These are phyloP conservation scores for Scolopax mira DNA, from an alignment of 2,113 vertebrate species.

Conservation along the genomic window DNA sequence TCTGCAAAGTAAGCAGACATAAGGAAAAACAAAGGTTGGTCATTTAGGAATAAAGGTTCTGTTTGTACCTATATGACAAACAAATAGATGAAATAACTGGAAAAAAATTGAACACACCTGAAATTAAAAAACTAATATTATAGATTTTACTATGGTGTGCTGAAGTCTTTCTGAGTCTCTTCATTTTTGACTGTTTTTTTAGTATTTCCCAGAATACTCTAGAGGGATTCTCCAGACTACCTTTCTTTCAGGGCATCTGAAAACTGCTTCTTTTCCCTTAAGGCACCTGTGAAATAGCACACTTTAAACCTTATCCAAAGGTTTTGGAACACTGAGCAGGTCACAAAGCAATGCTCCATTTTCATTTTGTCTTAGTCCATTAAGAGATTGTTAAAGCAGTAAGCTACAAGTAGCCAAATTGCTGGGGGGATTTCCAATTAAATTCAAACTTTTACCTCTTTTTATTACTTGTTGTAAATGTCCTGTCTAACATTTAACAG, in stretches of 20 bases:
- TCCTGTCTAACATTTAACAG: not conserved
- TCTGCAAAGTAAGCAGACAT: not conserved
- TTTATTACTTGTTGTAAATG: not conserved
- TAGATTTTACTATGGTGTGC: not conserved
- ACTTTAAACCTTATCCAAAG: not conserved
- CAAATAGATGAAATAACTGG: not conserved
- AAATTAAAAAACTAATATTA: not conserved
- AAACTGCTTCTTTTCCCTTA: slow-evolving; percentile 8
- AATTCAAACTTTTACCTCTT: not conserved
- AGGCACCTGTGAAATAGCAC: not conserved
- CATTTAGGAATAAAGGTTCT: not conserved
- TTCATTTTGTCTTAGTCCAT: not conserved
- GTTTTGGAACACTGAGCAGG: not conserved
- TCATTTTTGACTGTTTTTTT: not conserved
- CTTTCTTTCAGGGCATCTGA: not conserved
- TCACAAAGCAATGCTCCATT: not conserved
- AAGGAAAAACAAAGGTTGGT: not conserved
- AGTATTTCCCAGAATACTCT: not conserved
- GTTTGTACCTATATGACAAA: not conserved
- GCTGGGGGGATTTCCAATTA: not conserved
- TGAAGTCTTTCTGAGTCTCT: not conserved
- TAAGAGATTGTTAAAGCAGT: not conserved
- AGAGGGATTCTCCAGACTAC: not conserved
- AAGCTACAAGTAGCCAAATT: not conserved
- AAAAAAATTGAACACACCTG: not conserved